These are phyloP conservation scores for Phrixothrix hirtus DNA, from an alignment of 2,888 invertebrate genomes.

Conservation along the genomic window DNA sequence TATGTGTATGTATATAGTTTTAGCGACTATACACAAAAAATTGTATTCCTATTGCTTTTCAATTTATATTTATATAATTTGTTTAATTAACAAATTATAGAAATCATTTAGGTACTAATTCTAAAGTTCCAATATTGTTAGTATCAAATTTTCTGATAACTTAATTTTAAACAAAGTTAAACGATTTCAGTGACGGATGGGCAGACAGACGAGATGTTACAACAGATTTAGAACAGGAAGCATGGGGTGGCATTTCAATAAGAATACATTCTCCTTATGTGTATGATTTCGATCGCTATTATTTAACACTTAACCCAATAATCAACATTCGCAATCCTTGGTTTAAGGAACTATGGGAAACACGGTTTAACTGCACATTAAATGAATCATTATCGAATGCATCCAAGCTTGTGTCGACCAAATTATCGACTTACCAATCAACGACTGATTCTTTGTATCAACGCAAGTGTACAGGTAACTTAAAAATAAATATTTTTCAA, in stretches of 20 bases:
- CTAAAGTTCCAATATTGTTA: too few relatives aligned
- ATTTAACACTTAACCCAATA: slow-evolving; percentile 66
- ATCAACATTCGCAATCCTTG: slow-evolving; percentile 71
- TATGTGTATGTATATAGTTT: too few relatives aligned
- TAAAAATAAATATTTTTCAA: too few relatives aligned
- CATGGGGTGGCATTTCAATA: slow-evolving; percentile 73
- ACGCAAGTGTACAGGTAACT: neutral
- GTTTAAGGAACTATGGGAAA: slow-evolving; percentile 80
- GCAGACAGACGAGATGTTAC: slow-evolving; percentile 76
- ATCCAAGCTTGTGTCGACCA: neutral
- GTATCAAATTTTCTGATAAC: too few relatives aligned
- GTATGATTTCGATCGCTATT: slow-evolving; percentile 67
- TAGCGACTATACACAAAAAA: too few relatives aligned
- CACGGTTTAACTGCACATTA: slow-evolving; percentile 66
- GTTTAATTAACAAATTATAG: too few relatives aligned
- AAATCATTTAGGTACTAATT: too few relatives aligned
- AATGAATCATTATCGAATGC: slow-evolving; percentile 13
- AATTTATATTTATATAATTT: too few relatives aligned
- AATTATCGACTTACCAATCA: neutral
- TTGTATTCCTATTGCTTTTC: too few relatives aligned
- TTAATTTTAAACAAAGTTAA: too few relatives aligned
- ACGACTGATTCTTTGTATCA: too few relatives aligned
- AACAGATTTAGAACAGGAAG: slow-evolving; percentile 65
- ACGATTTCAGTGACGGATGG: slow-evolving; percentile 74
- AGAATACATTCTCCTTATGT: slow-evolving; percentile 75